phyloP scores from a whole-genome alignment of 2,888 invertebrate genomes.

The Fragum fragum region DNA sequence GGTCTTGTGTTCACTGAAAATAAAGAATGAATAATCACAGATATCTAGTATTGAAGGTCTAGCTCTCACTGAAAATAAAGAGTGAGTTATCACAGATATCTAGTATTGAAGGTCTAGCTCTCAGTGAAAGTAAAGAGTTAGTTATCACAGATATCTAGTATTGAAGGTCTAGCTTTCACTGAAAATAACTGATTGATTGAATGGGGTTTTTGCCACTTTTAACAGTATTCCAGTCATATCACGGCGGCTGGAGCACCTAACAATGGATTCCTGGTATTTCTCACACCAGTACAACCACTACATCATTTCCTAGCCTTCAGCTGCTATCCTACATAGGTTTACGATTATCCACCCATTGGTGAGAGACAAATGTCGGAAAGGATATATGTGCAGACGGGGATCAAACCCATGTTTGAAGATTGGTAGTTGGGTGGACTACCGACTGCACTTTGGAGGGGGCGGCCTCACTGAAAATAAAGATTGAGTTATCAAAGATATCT shows the following conservation, averaged over 20 bases:
- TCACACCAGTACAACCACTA: too few species aligned
- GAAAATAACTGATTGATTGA: neutral
- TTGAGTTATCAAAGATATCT: slow-evolving; percentile 90
- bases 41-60: slow-evolving; percentile 88
- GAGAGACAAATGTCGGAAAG: too few species aligned
- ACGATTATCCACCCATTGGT: too few species aligned
- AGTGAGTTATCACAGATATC: slow-evolving; percentile 48
- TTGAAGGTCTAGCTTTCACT: slow-evolving; percentile 37
- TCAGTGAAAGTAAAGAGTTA: slow-evolving; percentile 24
- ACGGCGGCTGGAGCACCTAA: too few species aligned
- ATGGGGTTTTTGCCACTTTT: too few species aligned
- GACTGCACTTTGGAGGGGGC: slow-evolving; percentile 12
- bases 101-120: slow-evolving; percentile 27
- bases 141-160: slow-evolving; percentile 39
- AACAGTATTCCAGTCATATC: too few species aligned
- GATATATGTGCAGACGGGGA: too few species aligned
- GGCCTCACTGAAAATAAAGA: slow-evolving; percentile 36
- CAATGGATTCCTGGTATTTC: too few species aligned
- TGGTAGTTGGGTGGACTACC: too few species aligned
- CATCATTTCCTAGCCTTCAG: too few species aligned
- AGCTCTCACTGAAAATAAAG: slow-evolving; percentile 79
- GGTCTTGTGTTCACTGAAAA: slow-evolving; percentile 41
- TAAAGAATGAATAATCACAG: slow-evolving; percentile 89
- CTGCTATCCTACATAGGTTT: too few species aligned
- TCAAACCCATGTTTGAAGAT: too few species aligned